Conservation (phyloP, 2,797 vertebrate genomes). For the Propithecus deckenii region DNA sequence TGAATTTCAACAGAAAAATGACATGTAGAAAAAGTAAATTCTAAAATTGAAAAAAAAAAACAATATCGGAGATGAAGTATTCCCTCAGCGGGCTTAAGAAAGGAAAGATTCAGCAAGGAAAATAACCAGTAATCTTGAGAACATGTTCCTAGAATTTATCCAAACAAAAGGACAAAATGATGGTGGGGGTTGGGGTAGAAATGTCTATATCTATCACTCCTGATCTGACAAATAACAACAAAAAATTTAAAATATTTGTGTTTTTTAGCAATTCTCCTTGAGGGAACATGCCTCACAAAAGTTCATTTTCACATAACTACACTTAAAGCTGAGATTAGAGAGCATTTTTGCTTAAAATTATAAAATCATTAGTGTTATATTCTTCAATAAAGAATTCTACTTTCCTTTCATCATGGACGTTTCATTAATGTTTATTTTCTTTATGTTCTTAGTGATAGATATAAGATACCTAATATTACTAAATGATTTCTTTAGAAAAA, state of each 20-base stretch:
- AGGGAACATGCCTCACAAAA: neutral
- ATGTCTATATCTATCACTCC: neutral
- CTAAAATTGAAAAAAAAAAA: neutral
- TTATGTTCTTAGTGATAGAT: neutral
- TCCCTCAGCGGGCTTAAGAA: neutral
- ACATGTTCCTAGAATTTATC: neutral
- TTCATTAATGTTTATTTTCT: neutral
- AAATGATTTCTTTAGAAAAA: neutral
- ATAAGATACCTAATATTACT: neutral
- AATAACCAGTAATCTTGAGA: neutral
- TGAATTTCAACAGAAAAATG: neutral
- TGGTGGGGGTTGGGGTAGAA: neutral
- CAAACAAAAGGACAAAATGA: neutral
- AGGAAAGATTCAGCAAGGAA: neutral
- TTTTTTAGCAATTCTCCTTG: neutral
- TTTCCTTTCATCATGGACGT: neutral
- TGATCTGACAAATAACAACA: neutral
- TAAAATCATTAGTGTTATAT: neutral
- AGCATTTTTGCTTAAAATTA: neutral
- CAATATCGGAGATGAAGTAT: neutral
- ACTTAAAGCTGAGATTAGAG: neutral
- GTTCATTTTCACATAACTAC: neutral
- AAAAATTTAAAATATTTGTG: neutral
- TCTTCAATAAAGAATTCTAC: neutral
- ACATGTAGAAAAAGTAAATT: neutral